Base-by-base conservation (phyloP, 92 coral and sea anemone genomes). In the Chrysogorgia sp. region DNA sequence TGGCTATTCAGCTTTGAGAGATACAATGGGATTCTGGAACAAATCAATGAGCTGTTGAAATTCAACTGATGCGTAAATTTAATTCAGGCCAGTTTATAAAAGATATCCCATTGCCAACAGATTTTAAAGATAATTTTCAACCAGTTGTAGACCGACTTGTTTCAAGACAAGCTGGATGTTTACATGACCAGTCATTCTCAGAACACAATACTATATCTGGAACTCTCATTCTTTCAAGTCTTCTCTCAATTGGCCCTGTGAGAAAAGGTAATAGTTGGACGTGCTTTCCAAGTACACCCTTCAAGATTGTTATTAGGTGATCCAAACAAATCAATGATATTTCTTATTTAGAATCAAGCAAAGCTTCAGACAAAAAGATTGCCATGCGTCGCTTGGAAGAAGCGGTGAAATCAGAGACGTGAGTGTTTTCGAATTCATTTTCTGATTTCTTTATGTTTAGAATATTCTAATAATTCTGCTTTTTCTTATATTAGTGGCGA, bases 231-330 rank as follows among this genome's bases (percentile, higher is more conserved):
- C 31, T 30, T 3, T 10, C 66, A 24, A 81, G 85, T 35, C 61
- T 85, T 25, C 86, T 85, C n/a, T 72, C 90, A 31, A 34, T 15
- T 81, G 92, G 92, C 6, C 87, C 87, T 47, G 83, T 86, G 9
- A 71, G 34, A 4, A 52, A 50, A 58, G 76, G 83, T 23, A 15
- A 2, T 4, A 1, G 23, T 12, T 89, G 90, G 87, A 14, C 48
- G 7, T 25, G 60, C n/a, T n/a, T n/a, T n/a, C n/a, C n/a, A n/a
- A n/a, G n/a, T n/a, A n/a, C n/a, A n/a, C n/a, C n/a, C n/a, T n/a
- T n/a, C n/a, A n/a, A n/a, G n/a, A n/a, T n/a, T n/a, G n/a, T n/a
- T n/a, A n/a, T n/a, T n/a, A n/a, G n/a, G n/a, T n/a, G n/a, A n/a
- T n/a, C n/a, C n/a, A n/a, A n/a, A n/a, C n/a, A n/a, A n/a, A n/a